Evolutionary conservation across 2,888 invertebrate genomes (phyloP), one percentile per base, ranked within the genome.

Genomic region (Dascillus cervinus): DNA sequence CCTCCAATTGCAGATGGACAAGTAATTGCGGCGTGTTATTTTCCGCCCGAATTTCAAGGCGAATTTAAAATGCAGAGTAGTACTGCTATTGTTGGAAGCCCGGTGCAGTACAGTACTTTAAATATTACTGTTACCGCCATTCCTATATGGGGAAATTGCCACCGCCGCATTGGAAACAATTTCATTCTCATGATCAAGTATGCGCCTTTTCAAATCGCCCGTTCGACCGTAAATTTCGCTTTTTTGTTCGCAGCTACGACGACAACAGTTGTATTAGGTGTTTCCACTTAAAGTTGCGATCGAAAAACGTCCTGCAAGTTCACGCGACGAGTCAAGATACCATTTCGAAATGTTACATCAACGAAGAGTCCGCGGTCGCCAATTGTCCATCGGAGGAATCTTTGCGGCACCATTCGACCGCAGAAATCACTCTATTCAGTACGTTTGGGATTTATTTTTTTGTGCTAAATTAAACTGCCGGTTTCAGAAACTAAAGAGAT

Each of bases 101-200:
- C 67, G 33, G 69, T 77, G 35, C 71, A 72, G 41, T 78, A 78
- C 53, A 73, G 72, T 30, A 60, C 66, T 28, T 66, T 79, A 33
- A 75, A 71, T 49, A 72, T 79, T 42, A 73, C 72, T n/a, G 70
- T 67, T 34, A 74, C 74, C 44, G 69, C 75, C 13, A 76, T 79
- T 47, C 75, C 77, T 4, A 72, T 76, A 33, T 79, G 77, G 77
- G 79, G 79, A 10, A 70, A 69, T 46, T 79, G 79, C 49, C 72
- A 76, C 50, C 64, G 65, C 39, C 65, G 73, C 34, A 64, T 72
- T 35, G 75, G 72, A 30, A 73, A 73, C 53, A 75, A 75, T 49
- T 72, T 76, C 43, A 70, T 79, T 27, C 67, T 79, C 25, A 71
- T 70, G 52, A 72, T 74, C 60, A 71, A 67, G 73, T 74, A 57